Base-by-base conservation (phyloP, 2,888 invertebrate genomes). In the Melangyna quadrimaculata region DNA sequence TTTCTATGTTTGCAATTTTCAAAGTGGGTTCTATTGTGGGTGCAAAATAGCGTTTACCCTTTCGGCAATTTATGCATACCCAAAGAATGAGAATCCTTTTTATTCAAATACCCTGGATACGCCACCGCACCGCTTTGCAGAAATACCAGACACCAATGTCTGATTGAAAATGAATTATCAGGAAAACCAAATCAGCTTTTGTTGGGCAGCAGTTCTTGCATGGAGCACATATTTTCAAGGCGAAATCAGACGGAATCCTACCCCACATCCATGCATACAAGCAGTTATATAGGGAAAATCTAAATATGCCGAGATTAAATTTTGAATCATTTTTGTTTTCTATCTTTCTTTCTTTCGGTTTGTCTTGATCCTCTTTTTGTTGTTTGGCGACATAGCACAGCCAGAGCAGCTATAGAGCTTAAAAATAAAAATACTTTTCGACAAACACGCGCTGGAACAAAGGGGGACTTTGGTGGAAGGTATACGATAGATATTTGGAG, bases 251-350 rank as follows among this genome's bases (percentile, higher is more conserved):
- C 14, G 6, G 70, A 53, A 65, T 55, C 59, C 22, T 61, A 14
- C 24, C 48, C 57, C 40, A 57, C 67, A 35, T 35, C 24, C 17
- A 24, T n/a, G 7, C 43, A 45, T 43, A 40, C 17, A 24, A 10
- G 7, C 43, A 45, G 27, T 27, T 19, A 69, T 73, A 67, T 4
- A 10, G 67, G 53, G 59, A 82, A n/a, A n/a, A 69, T 61, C 78
- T 63, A 83, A 73, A 79, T 51, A 48, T 70, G 73, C 37, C 79
- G 78, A 83, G 83, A 83, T 83, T 83, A 79, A 79, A 79, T 83
- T 79, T 67, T 63, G 73, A 78, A 69, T 78, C 53, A 61, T 3
- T 35, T 59, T 37, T 59, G 10, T 40, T 67, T 83, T 55, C n/a
- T 55, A 12, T 55, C 10, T 17, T 55, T 17, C 10, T 29, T 53